phyloP scores from a whole-genome alignment of 2,888 invertebrate species.

The Amblyjoppa fuscipennis region DNA sequence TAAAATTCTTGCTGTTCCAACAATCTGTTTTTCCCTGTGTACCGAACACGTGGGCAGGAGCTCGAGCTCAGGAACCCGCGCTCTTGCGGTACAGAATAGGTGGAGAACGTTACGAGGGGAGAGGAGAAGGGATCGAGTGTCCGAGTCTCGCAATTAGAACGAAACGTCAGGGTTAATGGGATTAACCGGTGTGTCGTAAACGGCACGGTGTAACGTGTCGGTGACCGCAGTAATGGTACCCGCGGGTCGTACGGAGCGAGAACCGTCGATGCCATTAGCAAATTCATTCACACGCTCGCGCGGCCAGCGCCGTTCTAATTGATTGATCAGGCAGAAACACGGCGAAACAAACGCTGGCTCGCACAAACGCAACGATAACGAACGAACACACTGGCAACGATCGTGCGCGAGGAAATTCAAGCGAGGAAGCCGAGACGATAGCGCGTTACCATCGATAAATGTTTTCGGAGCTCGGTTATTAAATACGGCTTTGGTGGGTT shows the following conservation, averaged over 20 bases:
- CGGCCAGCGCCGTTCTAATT: constrained; percentile 45
- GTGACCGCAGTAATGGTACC: constrained; percentile 23
- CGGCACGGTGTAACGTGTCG: constrained; percentile 55
- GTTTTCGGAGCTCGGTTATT: constrained; percentile 57
- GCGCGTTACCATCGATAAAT: constrained; percentile 55
- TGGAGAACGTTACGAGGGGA: constrained; percentile 43
- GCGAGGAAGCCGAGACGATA: constrained; percentile 17
- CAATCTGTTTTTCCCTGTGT: neutral
- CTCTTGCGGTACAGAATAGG: constrained; percentile 36
- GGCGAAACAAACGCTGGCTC: constrained; percentile 2
- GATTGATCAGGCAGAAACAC: constrained; percentile 47
- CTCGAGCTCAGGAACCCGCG: constrained; percentile 58
- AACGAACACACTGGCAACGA: constrained; percentile 21
- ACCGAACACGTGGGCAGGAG: neutral
- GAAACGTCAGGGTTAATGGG: constrained; percentile 76
- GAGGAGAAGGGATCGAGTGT: constrained; percentile 70
- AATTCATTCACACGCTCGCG: constrained; percentile 66
- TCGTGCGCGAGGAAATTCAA: constrained; percentile 23
- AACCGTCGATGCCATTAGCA: constrained; percentile 62
- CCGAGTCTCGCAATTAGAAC: constrained; percentile 74
- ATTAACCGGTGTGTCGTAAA: constrained; percentile 72
- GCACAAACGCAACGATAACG: neutral
- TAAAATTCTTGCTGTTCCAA: neutral
- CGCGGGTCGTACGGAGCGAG: constrained; percentile 30
- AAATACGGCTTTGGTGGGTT: constrained; percentile 60